Evolutionary conservation across 1,140 invertebrate species (phyloP).

Genomic region (Drosophila virilis): DNA sequence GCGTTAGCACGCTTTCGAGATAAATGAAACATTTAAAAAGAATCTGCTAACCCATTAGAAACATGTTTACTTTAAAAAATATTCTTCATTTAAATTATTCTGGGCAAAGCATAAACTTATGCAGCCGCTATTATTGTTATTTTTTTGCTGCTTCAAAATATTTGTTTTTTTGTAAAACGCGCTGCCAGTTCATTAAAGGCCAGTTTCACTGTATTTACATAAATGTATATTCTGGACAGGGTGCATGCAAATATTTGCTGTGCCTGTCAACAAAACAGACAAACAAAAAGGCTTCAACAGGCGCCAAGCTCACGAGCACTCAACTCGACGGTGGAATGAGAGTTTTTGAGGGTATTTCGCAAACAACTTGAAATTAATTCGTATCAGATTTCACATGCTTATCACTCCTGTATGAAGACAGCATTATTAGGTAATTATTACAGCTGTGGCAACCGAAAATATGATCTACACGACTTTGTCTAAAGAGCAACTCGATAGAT

Average conservation of each 20-base stretch:
- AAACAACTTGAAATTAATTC: constrained; percentile 25
- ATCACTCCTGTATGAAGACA: background rate
- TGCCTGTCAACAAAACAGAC: constrained; percentile 22
- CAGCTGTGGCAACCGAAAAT: background rate
- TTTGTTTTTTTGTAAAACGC: background rate
- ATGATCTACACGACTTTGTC: background rate
- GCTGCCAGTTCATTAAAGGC: background rate
- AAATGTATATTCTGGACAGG: constrained; percentile 37
- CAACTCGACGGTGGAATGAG: background rate
- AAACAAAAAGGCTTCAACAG: constrained; percentile 44
- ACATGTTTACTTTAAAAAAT: no score
- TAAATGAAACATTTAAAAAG: no score
- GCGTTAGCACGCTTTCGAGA: background rate
- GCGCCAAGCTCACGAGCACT: constrained; percentile 13
- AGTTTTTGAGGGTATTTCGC: background rate
- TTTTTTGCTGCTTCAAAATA: background rate
- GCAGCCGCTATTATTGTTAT: background rate
- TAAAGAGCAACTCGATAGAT: background rate
- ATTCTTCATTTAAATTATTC: no score
- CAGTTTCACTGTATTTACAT: constrained; percentile 6
- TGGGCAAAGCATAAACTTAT: background rate
- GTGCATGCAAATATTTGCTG: constrained; percentile 64
- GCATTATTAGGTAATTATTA: constrained; percentile 29
- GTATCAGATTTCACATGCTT: constrained; percentile 12
- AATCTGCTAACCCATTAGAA: no score